A percentile compares a stretch with the other conserved stretches of the same genome.
phyloP scores from a whole-genome alignment of 2,888 invertebrate genomes.

The Allacma fusca region DNA sequence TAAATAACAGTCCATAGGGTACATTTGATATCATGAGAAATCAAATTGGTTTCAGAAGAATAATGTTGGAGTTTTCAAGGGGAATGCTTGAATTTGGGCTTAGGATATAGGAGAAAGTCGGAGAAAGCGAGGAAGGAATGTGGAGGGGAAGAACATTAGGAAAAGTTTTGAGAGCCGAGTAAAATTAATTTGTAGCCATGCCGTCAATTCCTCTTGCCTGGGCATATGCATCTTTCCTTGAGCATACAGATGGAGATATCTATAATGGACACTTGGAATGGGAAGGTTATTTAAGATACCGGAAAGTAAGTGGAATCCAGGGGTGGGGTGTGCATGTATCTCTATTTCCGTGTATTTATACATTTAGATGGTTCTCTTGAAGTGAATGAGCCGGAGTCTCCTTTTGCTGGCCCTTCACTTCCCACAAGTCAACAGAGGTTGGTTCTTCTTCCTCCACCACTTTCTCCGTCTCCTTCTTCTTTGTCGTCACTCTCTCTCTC shows the following conservation, averaged over 20 bases:
- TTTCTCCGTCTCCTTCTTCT: too few relatives aligned
- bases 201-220: not conserved
- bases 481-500: too few relatives aligned
- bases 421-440: not conserved
- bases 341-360: too few relatives aligned
- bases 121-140: not conserved
- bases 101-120: not conserved
- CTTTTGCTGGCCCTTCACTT: too few relatives aligned
- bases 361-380: too few relatives aligned
- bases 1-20: not conserved
- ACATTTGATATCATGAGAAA: not conserved
- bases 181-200: slow-evolving; percentile 5
- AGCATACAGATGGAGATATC: too few relatives aligned
- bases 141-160: slow-evolving; percentile 1
- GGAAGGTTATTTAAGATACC: too few relatives aligned
- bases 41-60: slow-evolving; percentile 13
- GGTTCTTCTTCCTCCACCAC: not conserved
- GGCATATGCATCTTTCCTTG: not conserved
- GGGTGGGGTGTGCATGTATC: too few relatives aligned
- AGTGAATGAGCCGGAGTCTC: too few relatives aligned
- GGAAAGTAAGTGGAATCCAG: too few relatives aligned
- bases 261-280: too few relatives aligned
- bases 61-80: not conserved
- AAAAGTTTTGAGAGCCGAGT: not conserved
- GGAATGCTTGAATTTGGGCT: not conserved